phyloP scores from a whole-genome alignment of 2,797 vertebrate species.

The Octomys mimax region DNA sequence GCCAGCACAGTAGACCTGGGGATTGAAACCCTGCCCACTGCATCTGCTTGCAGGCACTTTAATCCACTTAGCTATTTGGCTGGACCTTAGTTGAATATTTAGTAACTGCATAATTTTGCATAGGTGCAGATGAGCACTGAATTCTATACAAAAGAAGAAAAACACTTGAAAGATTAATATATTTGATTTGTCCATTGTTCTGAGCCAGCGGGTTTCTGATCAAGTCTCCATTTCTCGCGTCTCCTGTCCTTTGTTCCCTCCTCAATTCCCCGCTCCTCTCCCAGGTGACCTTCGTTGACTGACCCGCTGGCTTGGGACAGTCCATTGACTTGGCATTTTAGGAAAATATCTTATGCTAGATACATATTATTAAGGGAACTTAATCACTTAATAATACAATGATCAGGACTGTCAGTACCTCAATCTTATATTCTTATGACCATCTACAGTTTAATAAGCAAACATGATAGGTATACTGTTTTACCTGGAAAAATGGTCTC shows the following conservation, averaged over 20 bases:
- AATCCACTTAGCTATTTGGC: too few species aligned
- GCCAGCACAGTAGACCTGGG: too few species aligned
- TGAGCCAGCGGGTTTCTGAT: too few species aligned
- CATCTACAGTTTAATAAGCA: neutral
- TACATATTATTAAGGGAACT: neutral
- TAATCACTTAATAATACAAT: too few species aligned
- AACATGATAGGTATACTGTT: neutral
- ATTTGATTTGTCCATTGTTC: neutral
- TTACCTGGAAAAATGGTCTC: neutral
- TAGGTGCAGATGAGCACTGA: neutral
- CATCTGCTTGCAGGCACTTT: too few species aligned
- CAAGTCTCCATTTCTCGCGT: too few species aligned
- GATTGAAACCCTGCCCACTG: too few species aligned
- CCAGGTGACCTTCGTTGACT: too few species aligned
- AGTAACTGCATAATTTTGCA: neutral
- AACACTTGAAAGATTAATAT: neutral
- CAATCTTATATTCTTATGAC: neutral
- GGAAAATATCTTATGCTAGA: neutral
- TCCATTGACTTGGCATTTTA: neutral
- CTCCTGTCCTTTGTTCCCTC: too few species aligned
- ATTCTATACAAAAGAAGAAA: neutral
- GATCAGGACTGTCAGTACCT: too few species aligned
- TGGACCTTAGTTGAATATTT: neutral
- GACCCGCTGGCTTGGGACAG: too few species aligned
- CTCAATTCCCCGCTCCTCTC: too few species aligned